Evolutionary conservation across 2,113 vertebrate genomes (phyloP).

Genomic region (Halichoeres trimaculatus): DNA sequence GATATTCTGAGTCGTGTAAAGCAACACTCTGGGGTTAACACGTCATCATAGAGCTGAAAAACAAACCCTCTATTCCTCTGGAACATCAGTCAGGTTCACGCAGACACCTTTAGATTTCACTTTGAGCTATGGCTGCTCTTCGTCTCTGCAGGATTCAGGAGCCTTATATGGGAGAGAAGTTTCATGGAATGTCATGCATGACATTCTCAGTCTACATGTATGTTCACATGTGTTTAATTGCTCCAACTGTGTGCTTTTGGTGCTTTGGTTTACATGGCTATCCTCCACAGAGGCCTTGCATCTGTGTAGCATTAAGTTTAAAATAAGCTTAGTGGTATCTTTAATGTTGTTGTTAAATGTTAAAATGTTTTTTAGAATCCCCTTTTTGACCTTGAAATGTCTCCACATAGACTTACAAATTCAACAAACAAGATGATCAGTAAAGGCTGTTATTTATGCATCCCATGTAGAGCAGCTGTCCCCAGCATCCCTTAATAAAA

Average conservation of each 20-base stretch:
- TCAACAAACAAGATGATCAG: too few species aligned
- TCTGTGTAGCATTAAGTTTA: background rate
- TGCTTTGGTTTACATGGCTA: slow-evolving; percentile 31
- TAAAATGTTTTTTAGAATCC: background rate
- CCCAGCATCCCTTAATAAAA: background rate
- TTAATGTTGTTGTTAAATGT: background rate
- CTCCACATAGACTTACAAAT: too few species aligned
- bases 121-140: slow-evolving; percentile 27
- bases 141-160: slow-evolving; percentile 21
- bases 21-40: too few species aligned
- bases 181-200: slow-evolving; percentile 72
- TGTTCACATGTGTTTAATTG: slow-evolving; percentile 14
- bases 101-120: slow-evolving; percentile 18
- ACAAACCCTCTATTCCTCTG: background rate
- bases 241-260: background rate
- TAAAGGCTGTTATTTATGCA: too few species aligned
- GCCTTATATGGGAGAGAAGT: slow-evolving; percentile 71
- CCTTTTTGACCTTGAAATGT: background rate
- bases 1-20: background rate
- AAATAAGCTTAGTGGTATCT: background rate
- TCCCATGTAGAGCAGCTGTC: background rate
- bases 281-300: background rate
- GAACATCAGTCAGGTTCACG: background rate
- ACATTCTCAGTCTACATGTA: slow-evolving; percentile 25
- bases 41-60: too few species aligned